A percentile compares a stretch with the other conserved stretches of the same genome.
These are phyloP conservation scores for Tautogolabrus adspersus DNA, from an alignment of 2,113 vertebrate species.

Conservation along the genomic window DNA sequence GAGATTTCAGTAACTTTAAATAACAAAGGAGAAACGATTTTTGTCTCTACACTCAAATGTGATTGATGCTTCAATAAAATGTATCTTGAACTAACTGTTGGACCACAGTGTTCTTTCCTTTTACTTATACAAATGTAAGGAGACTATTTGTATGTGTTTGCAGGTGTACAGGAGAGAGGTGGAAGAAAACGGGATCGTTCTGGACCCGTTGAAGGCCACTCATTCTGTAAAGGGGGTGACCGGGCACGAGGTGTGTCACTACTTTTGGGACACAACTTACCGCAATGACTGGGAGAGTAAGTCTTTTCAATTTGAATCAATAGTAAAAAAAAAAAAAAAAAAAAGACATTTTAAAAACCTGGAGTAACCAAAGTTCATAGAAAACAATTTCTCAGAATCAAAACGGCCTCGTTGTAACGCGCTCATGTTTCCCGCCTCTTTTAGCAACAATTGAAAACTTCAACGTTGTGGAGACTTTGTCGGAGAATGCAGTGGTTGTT, in stretches of 20 bases:
- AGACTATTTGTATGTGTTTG: neutral
- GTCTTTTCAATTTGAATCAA: conserved; percentile 48
- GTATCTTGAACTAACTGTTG: too few relatives aligned
- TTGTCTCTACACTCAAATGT: too few relatives aligned
- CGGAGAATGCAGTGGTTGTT: conserved; percentile 92
- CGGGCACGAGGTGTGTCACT: conserved; percentile 96
- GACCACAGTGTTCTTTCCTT: too few relatives aligned
- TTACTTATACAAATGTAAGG: too few relatives aligned
- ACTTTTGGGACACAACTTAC: conserved; percentile 96
- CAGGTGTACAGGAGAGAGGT: conserved; percentile 98
- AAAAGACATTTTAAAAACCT: too few relatives aligned
- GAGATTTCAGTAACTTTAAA: neutral
- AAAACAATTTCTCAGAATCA: neutral
- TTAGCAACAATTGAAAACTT: conserved; percentile 97
- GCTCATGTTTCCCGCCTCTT: neutral
- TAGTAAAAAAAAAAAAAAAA: too few relatives aligned
- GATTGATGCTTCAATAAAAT: too few relatives aligned
- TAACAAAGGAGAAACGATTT: neutral
- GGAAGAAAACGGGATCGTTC: conserved; percentile 95
- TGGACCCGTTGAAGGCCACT: conserved; percentile 97
- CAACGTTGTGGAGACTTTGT: conserved; percentile 93
- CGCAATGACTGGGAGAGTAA: conserved; percentile 99
- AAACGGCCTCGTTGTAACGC: neutral
- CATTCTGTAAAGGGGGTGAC: conserved; percentile 96
- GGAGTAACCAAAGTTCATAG: neutral